Percentiles rank a stretch among this genome's conserved stretches.
Evolutionary conservation across 2,797 vertebrate species (phyloP).

Genomic region (Myoxocephalus aenaeus): DNA sequence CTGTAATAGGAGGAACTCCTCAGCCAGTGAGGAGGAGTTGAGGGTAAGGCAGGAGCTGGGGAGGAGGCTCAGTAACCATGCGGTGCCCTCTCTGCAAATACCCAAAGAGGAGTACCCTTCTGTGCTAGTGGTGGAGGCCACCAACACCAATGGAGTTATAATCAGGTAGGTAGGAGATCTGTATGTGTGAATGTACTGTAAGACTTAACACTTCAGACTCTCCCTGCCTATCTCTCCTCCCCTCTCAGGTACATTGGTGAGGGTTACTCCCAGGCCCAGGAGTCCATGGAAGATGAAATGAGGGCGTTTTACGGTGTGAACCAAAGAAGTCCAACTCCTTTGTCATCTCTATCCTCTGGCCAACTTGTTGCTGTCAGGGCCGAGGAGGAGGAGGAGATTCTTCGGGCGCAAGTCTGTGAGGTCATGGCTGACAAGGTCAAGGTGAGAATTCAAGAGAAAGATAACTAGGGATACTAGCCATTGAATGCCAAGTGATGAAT

Average conservation of each 20-base stretch:
- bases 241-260: slow-evolving; percentile 92
- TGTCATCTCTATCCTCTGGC: slow-evolving; percentile 80
- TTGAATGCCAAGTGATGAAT: neutral
- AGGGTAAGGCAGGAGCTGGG: slow-evolving; percentile 66
- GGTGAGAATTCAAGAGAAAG: slow-evolving; percentile 72
- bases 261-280: slow-evolving; percentile 94
- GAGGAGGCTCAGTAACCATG: slow-evolving; percentile 71
- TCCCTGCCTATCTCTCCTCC: slow-evolving; percentile 6
- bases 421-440: slow-evolving; percentile 88
- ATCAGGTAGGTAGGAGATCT: slow-evolving; percentile 84
- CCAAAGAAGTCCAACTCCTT: slow-evolving; percentile 60
- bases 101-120: slow-evolving; percentile 93
- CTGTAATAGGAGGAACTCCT: slow-evolving; percentile 70
- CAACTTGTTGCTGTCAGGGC: slow-evolving; percentile 90
- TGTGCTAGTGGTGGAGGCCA: slow-evolving; percentile 92
- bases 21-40: slow-evolving; percentile 64
- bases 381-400: slow-evolving; percentile 93
- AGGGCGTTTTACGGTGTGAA: slow-evolving; percentile 88
- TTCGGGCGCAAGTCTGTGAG: slow-evolving; percentile 90
- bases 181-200: neutral
- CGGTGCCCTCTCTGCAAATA: slow-evolving; percentile 87
- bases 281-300: slow-evolving; percentile 96
- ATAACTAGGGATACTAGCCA: accelerated
- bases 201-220: neutral
- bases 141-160: slow-evolving; percentile 90